Conservation (phyloP, 2,797 vertebrate genomes). For the Sternotherus odoratus region DNA sequence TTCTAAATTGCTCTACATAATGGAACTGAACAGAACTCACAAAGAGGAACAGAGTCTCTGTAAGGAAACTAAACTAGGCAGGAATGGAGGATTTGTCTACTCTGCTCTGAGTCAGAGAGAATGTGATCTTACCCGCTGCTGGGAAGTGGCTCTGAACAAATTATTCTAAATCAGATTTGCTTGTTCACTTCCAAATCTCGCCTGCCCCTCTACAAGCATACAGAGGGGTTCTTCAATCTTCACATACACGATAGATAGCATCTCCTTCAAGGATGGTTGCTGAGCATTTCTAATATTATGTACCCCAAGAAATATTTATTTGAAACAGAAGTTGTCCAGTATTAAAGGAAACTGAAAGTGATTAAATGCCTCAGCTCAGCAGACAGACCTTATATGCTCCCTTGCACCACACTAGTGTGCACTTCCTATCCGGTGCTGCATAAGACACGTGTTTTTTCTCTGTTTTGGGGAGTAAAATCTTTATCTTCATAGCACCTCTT, state of each 20-base stretch:
- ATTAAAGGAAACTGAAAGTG: not conserved
- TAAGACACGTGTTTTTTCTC: not conserved
- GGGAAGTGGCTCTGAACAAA: not conserved
- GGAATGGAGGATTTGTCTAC: not conserved
- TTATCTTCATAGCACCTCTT: not conserved
- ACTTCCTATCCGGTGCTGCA: not conserved
- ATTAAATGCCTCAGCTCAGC: not conserved
- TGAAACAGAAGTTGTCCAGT: not conserved
- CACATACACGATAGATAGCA: not conserved
- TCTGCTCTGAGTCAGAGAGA: not conserved
- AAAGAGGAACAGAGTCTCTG: not conserved
- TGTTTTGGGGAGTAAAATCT: not conserved
- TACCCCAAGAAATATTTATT: not conserved
- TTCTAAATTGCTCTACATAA: not conserved
- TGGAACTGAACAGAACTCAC: not conserved
- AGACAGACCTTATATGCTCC: not conserved
- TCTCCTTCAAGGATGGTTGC: not conserved
- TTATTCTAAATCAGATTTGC: not conserved
- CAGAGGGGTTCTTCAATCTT: not conserved
- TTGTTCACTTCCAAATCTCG: not conserved
- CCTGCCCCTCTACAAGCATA: not conserved
- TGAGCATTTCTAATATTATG: not conserved
- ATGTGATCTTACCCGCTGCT: not conserved
- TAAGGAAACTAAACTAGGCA: not conserved
- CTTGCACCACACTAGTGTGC: not conserved